Base-by-base conservation (phyloP, 1,140 invertebrate genomes). In the Lysiphlebus fabarum region DNA sequence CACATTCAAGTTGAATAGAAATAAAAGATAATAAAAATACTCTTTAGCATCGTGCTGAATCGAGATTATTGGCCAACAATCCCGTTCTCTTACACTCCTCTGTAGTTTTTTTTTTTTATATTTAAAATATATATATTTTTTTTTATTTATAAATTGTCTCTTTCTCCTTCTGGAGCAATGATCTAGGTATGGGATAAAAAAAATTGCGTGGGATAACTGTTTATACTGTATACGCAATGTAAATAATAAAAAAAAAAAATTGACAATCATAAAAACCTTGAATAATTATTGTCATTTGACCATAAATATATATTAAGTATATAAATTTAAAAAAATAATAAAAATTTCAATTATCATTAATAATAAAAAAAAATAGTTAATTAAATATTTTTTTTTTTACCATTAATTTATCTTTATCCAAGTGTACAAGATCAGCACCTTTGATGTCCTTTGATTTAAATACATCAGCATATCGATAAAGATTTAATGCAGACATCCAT, bases 401-500 rank as follows among this genome's bases (percentile, higher is more conserved):
- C 83, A 83, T 82, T 64, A 90, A 78, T 76, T 87, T 89, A 42
- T 89, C 85, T 66, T 83, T 81, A 73, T 88, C 86, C 71, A 90
- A 76, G 64, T 83, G 74, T 59, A 83, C 74, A 55, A 90, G 78
- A 77, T 89, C 86, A 58, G 78, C 76, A 58, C 88, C 88, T 76
- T 86, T 87, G 69, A 90, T 85, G 65, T 88, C 84, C 70, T 87
- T 86, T 59, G 85, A 87, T 67, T 85, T 85, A 80, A 90, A 90
- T 56, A 88, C 78, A 70, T 89, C 87, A 61, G 83, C 84, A 81
- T 89, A 89, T 53, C 84, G 81, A 67, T 87, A 87, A 36, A 90
- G 76, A 73, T 89, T 89, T 53, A 88, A 67, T 40, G 86, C 85
- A 58, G 87, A 86, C 87, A 90, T 88, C 87, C 87, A 89, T 76